These are phyloP conservation scores for Eristalis intricaria DNA, from an alignment of 2,888 invertebrate species.

Conservation along the genomic window DNA sequence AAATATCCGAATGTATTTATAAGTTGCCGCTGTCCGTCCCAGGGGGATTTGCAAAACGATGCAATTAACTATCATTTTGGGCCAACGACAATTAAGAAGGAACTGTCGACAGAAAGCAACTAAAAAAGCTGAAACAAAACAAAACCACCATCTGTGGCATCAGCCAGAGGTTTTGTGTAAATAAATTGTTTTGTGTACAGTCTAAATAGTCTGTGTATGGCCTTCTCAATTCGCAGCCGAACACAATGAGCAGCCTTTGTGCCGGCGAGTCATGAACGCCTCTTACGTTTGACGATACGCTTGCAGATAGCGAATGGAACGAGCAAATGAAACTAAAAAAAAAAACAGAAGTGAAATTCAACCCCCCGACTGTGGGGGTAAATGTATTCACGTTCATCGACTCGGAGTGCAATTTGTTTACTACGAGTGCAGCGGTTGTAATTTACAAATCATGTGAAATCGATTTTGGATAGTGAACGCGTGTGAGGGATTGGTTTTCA, in stretches of 20 bases:
- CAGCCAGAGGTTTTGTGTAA: conserved; percentile 8
- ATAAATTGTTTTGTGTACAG: conserved; percentile 19
- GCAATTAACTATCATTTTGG: conserved; percentile 24
- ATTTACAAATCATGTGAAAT: conserved; percentile 25
- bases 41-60: not conserved
- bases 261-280: not conserved
- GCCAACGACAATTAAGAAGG: conserved; percentile 9
- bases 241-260: conserved; percentile 14
- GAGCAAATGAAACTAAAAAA: not conserved
- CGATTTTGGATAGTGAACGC: conserved; percentile 35
- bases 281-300: not conserved
- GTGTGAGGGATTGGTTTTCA: conserved; percentile 28
- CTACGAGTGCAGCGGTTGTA: conserved; percentile 25
- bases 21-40: not conserved
- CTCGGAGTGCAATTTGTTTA: conserved; percentile 15
- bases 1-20: conserved; percentile 32
- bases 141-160: not conserved
- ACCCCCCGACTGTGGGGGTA: conserved; percentile 10
- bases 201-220: conserved; percentile 8
- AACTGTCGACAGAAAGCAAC: not conserved
- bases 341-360: conserved; percentile 25
- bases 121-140: not conserved
- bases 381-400: conserved; percentile 19
- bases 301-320: conserved; percentile 31
- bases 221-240: not conserved